Evolutionary conservation across 2,888 invertebrate genomes (phyloP).

Genomic region (Tubiluchus corallicola): DNA sequence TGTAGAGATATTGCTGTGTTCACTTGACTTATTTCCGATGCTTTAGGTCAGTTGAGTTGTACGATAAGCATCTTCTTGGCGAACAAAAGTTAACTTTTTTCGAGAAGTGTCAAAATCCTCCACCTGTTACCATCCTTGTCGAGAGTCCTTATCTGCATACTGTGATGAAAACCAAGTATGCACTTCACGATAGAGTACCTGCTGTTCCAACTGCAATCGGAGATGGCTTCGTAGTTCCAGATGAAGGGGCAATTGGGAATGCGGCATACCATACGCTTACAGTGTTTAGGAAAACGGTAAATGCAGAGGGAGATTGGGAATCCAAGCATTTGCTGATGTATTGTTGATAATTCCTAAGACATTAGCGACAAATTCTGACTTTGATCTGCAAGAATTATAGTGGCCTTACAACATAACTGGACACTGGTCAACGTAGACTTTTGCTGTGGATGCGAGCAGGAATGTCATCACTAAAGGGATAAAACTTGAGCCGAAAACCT

Average conservation of each 20-base stretch:
- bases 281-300: slow-evolving; percentile 53
- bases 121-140: slow-evolving; percentile 84
- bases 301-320: slow-evolving; percentile 68
- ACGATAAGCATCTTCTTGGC: no score
- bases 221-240: slow-evolving; percentile 74
- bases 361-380: slow-evolving; percentile 78
- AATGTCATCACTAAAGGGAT: slow-evolving; percentile 71
- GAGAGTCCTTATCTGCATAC: slow-evolving; percentile 96
- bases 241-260: slow-evolving; percentile 91
- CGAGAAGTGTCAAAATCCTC: slow-evolving; percentile 84
- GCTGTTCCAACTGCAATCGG: slow-evolving; percentile 95
- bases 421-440: slow-evolving; percentile 36
- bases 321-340: slow-evolving; percentile 89
- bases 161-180: slow-evolving; percentile 84
- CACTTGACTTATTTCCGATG: no score
- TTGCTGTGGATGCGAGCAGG: slow-evolving; percentile 99
- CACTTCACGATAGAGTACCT: slow-evolving; percentile 82
- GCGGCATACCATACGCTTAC: slow-evolving; percentile 53
- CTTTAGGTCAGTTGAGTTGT: no score
- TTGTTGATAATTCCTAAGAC: slow-evolving; percentile 83
- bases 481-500: no score
- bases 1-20: no score
- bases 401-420: slow-evolving; percentile 80
- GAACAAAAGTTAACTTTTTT: slow-evolving; percentile 97
- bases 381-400: slow-evolving; percentile 88